These are phyloP conservation scores for Micoletzkya japonica DNA, from an alignment of 2,888 invertebrate species.

Conservation along the genomic window DNA sequence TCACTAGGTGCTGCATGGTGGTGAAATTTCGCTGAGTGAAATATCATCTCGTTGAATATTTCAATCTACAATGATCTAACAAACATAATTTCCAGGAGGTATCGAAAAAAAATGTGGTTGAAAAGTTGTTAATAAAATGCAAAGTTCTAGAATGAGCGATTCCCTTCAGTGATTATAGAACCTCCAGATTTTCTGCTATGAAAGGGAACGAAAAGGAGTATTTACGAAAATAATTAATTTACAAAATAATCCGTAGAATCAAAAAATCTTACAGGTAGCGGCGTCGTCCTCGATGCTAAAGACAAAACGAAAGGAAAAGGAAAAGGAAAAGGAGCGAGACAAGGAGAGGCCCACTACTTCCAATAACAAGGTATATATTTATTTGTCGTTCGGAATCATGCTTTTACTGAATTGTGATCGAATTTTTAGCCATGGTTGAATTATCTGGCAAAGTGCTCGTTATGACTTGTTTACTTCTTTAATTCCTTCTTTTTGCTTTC, in stretches of 20 bases:
- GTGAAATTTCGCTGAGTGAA: too few species aligned
- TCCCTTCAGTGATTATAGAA: too few species aligned
- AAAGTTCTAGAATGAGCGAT: too few species aligned
- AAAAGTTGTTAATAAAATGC: too few species aligned
- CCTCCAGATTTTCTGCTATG: too few species aligned
- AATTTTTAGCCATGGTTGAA: neutral
- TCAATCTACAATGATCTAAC: too few species aligned
- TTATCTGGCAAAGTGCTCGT: too few species aligned
- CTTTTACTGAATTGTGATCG: neutral
- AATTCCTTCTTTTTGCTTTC: neutral
- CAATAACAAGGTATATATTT: neutral
- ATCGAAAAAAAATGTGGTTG: too few species aligned
- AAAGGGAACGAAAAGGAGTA: too few species aligned
- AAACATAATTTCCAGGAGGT: too few species aligned
- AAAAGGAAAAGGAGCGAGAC: constrained; percentile 17
- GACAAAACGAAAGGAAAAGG: constrained; percentile 45
- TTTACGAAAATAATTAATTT: neutral
- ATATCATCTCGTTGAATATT: too few species aligned
- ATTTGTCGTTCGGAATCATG: neutral
- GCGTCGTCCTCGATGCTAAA: constrained; percentile 44
- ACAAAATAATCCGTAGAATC: neutral
- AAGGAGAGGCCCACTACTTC: neutral
- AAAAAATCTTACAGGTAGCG: constrained; percentile 33
- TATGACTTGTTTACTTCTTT: neutral
- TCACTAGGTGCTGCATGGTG: too few species aligned